Evolutionary conservation across 2,797 vertebrate genomes (phyloP).

Genomic region (Synaphobranchus kaupii): DNA sequence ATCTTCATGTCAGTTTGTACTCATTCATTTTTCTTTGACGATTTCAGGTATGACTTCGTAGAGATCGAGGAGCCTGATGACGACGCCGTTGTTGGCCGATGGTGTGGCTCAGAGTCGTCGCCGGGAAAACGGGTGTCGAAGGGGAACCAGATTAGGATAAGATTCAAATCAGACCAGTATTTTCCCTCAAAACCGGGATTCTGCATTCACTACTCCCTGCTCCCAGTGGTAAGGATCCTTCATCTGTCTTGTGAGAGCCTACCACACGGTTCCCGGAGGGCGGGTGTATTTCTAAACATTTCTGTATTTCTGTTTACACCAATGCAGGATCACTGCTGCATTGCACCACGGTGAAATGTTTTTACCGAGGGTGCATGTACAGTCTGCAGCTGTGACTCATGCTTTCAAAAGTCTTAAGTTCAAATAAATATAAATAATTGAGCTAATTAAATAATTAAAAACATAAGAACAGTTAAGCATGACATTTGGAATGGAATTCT

Average conservation of each 20-base stretch:
- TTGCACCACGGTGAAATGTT: not conserved
- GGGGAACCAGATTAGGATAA: conserved; percentile 90
- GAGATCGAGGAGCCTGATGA: conserved; percentile 91
- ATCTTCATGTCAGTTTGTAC: not conserved
- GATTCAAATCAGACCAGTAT: conserved; percentile 96
- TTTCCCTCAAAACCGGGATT: conserved; percentile 95
- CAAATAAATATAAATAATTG: no score
- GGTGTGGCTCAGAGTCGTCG: conserved; percentile 87
- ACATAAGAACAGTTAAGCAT: no score
- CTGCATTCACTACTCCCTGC: conserved; percentile 87
- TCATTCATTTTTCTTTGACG: not conserved
- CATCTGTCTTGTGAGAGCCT: not conserved
- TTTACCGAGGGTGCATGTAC: not conserved
- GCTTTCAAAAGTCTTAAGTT: no score
- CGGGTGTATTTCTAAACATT: not conserved
- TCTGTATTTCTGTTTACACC: not conserved
- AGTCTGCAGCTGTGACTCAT: not conserved
- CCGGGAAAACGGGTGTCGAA: conserved; percentile 83
- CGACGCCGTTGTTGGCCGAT: conserved; percentile 86
- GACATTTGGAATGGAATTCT: no score
- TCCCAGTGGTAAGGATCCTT: conserved; percentile 77
- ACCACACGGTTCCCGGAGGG: not conserved
- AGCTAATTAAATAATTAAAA: no score
- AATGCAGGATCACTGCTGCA: not conserved
- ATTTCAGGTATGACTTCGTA: conserved; percentile 92